Conservation (phyloP, 2,113 vertebrate species). For the Phasianus colchicus region DNA sequence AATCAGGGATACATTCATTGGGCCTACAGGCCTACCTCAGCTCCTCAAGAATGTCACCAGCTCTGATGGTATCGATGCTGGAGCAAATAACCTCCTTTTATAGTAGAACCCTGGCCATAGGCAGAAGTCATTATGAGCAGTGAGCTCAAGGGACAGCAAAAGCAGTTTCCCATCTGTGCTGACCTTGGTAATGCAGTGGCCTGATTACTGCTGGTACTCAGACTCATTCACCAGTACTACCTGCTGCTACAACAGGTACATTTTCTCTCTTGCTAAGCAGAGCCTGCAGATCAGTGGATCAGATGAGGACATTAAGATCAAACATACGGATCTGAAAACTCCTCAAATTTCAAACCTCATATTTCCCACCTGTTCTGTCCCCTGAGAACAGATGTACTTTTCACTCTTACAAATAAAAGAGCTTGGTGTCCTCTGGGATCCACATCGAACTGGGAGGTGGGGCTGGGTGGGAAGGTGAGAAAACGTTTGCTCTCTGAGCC, state of each 20-base stretch:
- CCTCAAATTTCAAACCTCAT: neutral
- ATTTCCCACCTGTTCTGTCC: neutral
- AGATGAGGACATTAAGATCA: neutral
- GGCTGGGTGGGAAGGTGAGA: neutral
- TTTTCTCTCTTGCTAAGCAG: neutral
- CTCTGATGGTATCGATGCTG: neutral
- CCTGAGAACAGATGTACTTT: neutral
- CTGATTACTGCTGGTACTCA: neutral
- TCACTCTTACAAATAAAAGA: neutral
- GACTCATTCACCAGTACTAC: neutral
- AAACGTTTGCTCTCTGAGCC: neutral
- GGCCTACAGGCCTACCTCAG: neutral
- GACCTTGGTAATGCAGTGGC: neutral
- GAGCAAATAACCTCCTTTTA: neutral
- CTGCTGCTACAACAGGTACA: neutral
- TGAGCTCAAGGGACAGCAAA: neutral
- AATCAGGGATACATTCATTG: neutral
- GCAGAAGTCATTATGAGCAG: neutral
- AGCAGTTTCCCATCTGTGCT: neutral
- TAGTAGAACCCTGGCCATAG: neutral
- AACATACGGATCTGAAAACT: neutral
- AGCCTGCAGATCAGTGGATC: neutral
- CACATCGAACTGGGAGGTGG: fast-evolving
- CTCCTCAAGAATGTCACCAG: neutral
- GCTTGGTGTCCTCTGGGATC: neutral